Evolutionary conservation across 2,113 vertebrate genomes (phyloP).

Genomic region (Ammodytes marinus): DNA sequence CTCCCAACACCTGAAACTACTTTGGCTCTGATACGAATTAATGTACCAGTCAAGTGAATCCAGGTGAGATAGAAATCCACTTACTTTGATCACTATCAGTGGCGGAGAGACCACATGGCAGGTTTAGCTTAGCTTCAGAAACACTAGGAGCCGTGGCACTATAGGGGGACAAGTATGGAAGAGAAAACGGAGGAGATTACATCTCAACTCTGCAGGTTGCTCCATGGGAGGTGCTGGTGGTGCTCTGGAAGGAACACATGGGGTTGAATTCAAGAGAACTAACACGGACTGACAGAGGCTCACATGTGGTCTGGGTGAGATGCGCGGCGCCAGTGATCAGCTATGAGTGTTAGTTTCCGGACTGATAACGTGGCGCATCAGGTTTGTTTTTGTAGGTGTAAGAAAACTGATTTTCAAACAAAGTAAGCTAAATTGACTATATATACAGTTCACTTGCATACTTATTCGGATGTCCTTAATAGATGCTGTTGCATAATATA

Average conservation of each 20-base stretch:
- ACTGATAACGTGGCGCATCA: constrained; percentile 8
- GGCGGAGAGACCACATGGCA: constrained; percentile 48
- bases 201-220: constrained; percentile 54
- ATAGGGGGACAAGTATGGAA: constrained; percentile 57
- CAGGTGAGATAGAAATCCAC: constrained; percentile 76
- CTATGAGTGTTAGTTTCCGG: constrained; percentile 4
- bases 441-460: not conserved
- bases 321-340: constrained; percentile 39
- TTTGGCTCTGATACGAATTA: constrained; percentile 64
- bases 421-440: not conserved
- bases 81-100: constrained; percentile 76
- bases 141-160: constrained; percentile 52
- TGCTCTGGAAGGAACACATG: constrained; percentile 50
- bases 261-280: constrained; percentile 52
- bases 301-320: constrained; percentile 48
- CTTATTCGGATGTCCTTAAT: not conserved
- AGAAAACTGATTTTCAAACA: constrained; percentile 16
- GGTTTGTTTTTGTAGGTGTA: constrained; percentile 15
- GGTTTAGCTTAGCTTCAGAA: constrained; percentile 67
- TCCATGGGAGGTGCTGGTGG: constrained; percentile 55
- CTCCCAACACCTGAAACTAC: constrained; percentile 41
- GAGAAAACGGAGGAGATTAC: constrained; percentile 73
- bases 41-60: constrained; percentile 77
- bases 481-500: not conserved
- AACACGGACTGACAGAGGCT: constrained; percentile 56